These are phyloP conservation scores for Branchipolynoe longqiensis DNA, from an alignment of 2,888 invertebrate genomes.

Conservation along the genomic window DNA sequence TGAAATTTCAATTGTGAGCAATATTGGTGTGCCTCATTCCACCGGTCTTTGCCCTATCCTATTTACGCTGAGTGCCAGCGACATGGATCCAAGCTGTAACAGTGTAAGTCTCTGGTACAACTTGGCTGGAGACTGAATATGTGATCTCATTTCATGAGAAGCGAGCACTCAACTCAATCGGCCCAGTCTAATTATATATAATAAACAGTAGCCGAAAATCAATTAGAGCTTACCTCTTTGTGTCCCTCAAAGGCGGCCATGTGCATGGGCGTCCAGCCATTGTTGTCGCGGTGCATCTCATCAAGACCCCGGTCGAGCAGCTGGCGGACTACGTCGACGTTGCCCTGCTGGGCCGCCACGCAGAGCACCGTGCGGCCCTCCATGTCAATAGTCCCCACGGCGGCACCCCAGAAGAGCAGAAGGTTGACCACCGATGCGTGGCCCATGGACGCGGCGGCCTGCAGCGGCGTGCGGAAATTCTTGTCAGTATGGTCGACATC, in stretches of 20 bases:
- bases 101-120: too few relatives aligned
- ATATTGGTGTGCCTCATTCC: too few relatives aligned
- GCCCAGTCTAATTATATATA: too few relatives aligned
- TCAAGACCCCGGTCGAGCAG: slow-evolving; percentile 86
- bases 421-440: slow-evolving; percentile 92
- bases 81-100: too few relatives aligned
- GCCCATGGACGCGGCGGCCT: slow-evolving; percentile 92
- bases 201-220: too few relatives aligned
- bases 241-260: slow-evolving; percentile 98
- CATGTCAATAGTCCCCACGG: slow-evolving; percentile 95
- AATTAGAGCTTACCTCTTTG: slow-evolving; percentile 90
- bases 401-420: slow-evolving; percentile 96
- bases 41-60: too few relatives aligned
- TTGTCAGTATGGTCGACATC: slow-evolving; percentile 93
- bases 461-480: slow-evolving; percentile 77
- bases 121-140: too few relatives aligned
- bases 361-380: slow-evolving; percentile 92
- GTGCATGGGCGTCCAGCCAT: slow-evolving; percentile 98
- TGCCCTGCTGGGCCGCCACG: slow-evolving; percentile 80
- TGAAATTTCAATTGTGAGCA: too few relatives aligned
- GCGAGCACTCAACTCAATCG: too few relatives aligned
- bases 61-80: too few relatives aligned
- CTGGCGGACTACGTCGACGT: slow-evolving; percentile 92
- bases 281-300: slow-evolving; percentile 90
- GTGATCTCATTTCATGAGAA: too few relatives aligned